Evolutionary conservation across 2,888 invertebrate genomes (phyloP).

Genomic region (Deilephila porcellus): DNA sequence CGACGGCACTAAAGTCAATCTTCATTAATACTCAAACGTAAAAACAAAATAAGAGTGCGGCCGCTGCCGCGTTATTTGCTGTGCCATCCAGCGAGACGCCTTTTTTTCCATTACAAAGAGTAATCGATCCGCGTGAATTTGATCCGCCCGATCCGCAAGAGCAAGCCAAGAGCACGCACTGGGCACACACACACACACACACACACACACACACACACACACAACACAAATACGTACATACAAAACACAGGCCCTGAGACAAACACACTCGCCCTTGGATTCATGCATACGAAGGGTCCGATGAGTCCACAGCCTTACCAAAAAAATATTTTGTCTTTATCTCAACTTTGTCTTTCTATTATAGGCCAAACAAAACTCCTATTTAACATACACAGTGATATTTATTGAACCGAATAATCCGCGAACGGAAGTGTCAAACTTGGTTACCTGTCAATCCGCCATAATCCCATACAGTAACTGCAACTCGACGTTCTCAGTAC

Average conservation of each 20-base stretch:
- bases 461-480: constrained; percentile 4
- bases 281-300: neutral
- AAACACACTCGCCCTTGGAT: neutral
- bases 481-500: neutral
- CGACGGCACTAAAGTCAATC: constrained; percentile 18
- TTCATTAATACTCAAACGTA: constrained; percentile 23
- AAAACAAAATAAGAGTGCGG: constrained; percentile 9
- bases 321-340: neutral
- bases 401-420: too few species aligned
- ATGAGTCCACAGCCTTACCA: neutral
- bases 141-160: constrained; percentile 71
- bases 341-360: neutral
- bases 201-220: constrained; percentile 28
- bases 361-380: too few species aligned
- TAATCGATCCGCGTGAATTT: constrained; percentile 77
- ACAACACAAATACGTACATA: constrained; percentile 1
- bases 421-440: neutral
- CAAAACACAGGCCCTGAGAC: neutral
- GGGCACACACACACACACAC: constrained; percentile 37
- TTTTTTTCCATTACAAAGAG: constrained; percentile 57
- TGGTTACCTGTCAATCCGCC: neutral
- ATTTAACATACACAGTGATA: too few species aligned
- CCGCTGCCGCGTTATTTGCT: constrained; percentile 24
- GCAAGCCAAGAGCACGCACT: constrained; percentile 67
- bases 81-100: constrained; percentile 23